A percentile compares a stretch with the other conserved stretches of the same genome.
phyloP scores from a whole-genome alignment of 2,113 vertebrate species.

The Coreoperca whiteheadi region DNA sequence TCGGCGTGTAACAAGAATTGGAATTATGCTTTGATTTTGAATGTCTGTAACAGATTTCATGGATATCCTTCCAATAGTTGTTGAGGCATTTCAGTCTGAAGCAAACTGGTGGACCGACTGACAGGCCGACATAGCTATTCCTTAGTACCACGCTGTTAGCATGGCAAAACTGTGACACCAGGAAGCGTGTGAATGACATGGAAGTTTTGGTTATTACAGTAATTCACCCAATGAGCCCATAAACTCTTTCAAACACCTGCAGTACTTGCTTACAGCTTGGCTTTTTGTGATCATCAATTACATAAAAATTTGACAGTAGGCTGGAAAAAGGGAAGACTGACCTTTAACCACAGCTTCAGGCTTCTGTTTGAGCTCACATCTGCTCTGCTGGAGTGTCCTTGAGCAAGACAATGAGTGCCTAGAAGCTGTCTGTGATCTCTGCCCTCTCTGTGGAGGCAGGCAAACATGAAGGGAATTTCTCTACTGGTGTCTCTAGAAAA shows the following conservation, averaged over 20 bases:
- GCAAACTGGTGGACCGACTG: background rate
- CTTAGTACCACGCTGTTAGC: too few relatives aligned
- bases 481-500: background rate
- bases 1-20: background rate
- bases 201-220: background rate
- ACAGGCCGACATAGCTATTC: background rate
- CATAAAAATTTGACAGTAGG: background rate
- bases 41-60: background rate
- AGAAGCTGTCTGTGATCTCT: conserved; percentile 30
- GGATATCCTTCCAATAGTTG: background rate
- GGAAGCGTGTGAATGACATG: background rate
- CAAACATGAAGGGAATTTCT: background rate
- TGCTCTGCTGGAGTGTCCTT: conserved; percentile 8
- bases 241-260: background rate
- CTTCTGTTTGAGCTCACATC: background rate
- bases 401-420: background rate
- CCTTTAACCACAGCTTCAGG: conserved; percentile 22
- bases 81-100: background rate
- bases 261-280: background rate
- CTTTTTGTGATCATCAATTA: conserved; percentile 18
- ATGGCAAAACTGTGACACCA: background rate
- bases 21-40: background rate
- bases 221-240: background rate
- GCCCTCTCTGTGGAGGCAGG: conserved; percentile 20
- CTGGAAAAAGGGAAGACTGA: background rate